phyloP scores from a whole-genome alignment of 2,888 invertebrate genomes.

The Lydus trimaculatus region DNA sequence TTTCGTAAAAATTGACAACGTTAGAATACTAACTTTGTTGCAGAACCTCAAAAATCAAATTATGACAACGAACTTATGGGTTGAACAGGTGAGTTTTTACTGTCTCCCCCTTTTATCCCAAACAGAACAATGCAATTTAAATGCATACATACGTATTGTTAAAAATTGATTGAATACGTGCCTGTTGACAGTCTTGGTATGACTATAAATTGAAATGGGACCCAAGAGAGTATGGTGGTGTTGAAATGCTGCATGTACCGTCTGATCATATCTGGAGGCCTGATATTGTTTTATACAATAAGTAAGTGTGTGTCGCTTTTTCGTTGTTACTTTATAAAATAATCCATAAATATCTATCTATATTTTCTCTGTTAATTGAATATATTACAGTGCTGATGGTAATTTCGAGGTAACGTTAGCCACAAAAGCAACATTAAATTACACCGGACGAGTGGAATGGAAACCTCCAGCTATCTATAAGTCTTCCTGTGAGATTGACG shows the following conservation, averaged over 20 bases:
- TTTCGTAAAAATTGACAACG: not conserved
- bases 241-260: constrained; percentile 84
- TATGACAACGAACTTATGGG: constrained; percentile 95
- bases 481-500: constrained; percentile 87
- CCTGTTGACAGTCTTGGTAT: constrained; percentile 76
- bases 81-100: constrained; percentile 74
- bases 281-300: constrained; percentile 83
- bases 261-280: constrained; percentile 87
- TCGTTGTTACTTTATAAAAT: too few species aligned
- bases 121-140: too few species aligned
- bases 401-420: constrained; percentile 86
- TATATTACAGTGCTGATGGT: constrained; percentile 78
- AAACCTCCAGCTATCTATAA: constrained; percentile 93
- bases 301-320: constrained; percentile 67
- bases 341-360: constrained; percentile 21
- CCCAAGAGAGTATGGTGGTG: constrained; percentile 84
- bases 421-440: constrained; percentile 82
- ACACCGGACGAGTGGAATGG: constrained; percentile 86
- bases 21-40: constrained; percentile 59
- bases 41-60: constrained; percentile 97
- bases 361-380: constrained; percentile 13
- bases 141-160: too few species aligned
- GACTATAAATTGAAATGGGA: constrained; percentile 89
- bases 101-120: not conserved
- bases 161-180: too few species aligned